Percentiles rank a stretch among this genome's conserved stretches.
These are phyloP conservation scores for Sparidentex hasta DNA, from an alignment of 2,797 vertebrate species.

Conservation along the genomic window DNA sequence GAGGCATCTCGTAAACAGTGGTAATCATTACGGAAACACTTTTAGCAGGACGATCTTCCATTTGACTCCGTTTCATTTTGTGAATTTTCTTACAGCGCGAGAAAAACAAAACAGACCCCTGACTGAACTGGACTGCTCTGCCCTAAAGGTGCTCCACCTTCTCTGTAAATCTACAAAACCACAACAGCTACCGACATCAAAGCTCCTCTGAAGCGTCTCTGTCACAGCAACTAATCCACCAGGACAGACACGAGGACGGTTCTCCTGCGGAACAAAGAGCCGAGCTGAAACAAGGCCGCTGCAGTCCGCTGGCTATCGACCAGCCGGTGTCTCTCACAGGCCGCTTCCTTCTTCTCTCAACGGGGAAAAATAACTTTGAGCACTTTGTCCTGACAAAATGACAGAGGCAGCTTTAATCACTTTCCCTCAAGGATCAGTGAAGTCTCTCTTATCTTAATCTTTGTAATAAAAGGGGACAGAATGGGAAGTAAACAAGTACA, in stretches of 20 bases:
- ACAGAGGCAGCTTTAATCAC: constrained; percentile 59
- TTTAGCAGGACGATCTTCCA: not conserved
- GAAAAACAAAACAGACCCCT: constrained; percentile 10
- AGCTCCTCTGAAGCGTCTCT: constrained; percentile 55
- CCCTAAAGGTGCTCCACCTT: constrained; percentile 5
- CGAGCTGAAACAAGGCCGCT: not conserved
- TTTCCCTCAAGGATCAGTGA: constrained; percentile 53
- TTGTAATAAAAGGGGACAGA: not conserved
- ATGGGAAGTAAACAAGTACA: not conserved
- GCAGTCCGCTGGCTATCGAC: constrained; percentile 45
- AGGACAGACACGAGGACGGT: constrained; percentile 35
- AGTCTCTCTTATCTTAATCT: constrained; percentile 48
- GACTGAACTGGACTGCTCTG: constrained; percentile 1
- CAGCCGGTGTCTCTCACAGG: not conserved
- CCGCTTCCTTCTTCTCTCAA: constrained; percentile 27
- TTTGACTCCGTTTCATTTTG: constrained; percentile 8
- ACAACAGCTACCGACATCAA: constrained; percentile 52
- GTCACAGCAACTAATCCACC: constrained; percentile 57
- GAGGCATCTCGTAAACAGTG: not conserved
- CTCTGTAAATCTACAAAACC: constrained; percentile 29
- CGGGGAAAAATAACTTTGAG: constrained; percentile 54
- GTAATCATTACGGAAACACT: not conserved
- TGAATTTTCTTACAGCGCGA: constrained; percentile 16
- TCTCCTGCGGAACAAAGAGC: constrained; percentile 56
- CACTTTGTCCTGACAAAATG: constrained; percentile 51